A percentile compares a stretch with the other conserved stretches of the same genome.
These are phyloP conservation scores for Notospermus geniculatus DNA, from an alignment of 1,140 invertebrate species.

Conservation along the genomic window DNA sequence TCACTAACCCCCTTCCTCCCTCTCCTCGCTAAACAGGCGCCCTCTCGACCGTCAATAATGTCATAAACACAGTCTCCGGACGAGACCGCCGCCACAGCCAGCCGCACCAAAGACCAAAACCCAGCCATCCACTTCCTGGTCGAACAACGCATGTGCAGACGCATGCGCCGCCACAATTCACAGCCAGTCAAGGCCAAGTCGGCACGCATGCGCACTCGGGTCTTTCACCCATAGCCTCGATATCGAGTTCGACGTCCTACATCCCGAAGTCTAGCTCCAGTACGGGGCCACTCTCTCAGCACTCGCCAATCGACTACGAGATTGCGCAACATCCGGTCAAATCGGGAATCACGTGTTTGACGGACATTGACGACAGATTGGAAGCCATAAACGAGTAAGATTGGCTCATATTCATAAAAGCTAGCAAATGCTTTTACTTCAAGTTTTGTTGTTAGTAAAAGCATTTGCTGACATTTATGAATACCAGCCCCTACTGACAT, in stretches of 20 bases:
- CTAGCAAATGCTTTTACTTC: no score
- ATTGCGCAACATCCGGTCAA: constrained; percentile 29
- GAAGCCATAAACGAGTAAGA: constrained; percentile 43
- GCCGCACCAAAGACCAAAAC: neutral
- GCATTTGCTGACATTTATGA: no score
- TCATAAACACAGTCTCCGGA: neutral
- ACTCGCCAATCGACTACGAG: constrained; percentile 34
- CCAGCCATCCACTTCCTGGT: neutral
- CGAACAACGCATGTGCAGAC: neutral
- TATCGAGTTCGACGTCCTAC: constrained; percentile 37
- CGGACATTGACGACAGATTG: constrained; percentile 41
- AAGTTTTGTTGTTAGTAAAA: no score
- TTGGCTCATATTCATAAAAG: no score
- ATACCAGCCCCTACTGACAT: no score
- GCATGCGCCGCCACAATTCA: neutral
- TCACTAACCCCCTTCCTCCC: constrained; percentile 1
- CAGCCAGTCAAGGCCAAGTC: constrained; percentile 16
- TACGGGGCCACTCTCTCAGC: constrained; percentile 36
- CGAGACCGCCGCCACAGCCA: neutral
- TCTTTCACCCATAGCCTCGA: constrained; percentile 36
- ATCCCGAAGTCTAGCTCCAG: constrained; percentile 46
- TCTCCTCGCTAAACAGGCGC: neutral
- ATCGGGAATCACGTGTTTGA: constrained; percentile 26
- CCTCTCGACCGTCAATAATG: neutral
- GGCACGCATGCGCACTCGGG: constrained; percentile 20